Percentiles rank a stretch among this genome's conserved stretches.
Evolutionary conservation across 2,797 vertebrate species (phyloP).

Genomic region (Tangara arthus): DNA sequence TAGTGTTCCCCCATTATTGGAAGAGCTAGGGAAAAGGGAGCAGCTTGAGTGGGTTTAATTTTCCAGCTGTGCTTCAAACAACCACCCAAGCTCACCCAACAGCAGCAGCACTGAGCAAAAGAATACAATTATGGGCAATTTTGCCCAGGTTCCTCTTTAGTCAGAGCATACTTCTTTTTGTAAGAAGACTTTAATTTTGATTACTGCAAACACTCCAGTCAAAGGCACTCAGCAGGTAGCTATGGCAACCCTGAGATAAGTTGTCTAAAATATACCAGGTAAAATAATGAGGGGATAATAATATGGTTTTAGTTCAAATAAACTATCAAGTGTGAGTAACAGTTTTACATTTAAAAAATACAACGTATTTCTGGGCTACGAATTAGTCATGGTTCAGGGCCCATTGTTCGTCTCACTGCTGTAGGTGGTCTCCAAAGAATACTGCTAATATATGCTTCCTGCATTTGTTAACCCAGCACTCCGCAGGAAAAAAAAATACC

Average conservation of each 20-base stretch:
- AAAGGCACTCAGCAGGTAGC: conserved; percentile 52
- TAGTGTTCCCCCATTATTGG: background rate
- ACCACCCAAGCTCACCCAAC: background rate
- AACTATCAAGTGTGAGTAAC: conserved; percentile 59
- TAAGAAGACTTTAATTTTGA: conserved; percentile 49
- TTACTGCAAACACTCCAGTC: conserved; percentile 52
- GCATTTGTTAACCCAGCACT: conserved; percentile 20
- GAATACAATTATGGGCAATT: background rate
- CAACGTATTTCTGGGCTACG: background rate
- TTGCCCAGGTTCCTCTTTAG: background rate
- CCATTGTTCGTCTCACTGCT: conserved; percentile 35
- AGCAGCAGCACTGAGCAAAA: background rate
- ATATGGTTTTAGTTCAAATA: conserved; percentile 45
- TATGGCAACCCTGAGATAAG: conserved; percentile 55
- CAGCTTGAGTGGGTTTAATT: background rate
- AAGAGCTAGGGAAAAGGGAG: background rate
- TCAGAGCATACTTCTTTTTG: background rate
- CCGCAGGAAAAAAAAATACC: background rate
- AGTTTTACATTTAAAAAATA: conserved; percentile 40
- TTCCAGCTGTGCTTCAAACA: background rate
- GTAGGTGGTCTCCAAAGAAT: conserved; percentile 51
- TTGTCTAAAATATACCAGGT: conserved; percentile 55
- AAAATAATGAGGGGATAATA: conserved; percentile 61
- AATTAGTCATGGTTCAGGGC: conserved; percentile 24
- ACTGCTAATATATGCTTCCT: conserved; percentile 18